Conservation (phyloP, 2,113 vertebrate species). For the Galeopterus variegatus region DNA sequence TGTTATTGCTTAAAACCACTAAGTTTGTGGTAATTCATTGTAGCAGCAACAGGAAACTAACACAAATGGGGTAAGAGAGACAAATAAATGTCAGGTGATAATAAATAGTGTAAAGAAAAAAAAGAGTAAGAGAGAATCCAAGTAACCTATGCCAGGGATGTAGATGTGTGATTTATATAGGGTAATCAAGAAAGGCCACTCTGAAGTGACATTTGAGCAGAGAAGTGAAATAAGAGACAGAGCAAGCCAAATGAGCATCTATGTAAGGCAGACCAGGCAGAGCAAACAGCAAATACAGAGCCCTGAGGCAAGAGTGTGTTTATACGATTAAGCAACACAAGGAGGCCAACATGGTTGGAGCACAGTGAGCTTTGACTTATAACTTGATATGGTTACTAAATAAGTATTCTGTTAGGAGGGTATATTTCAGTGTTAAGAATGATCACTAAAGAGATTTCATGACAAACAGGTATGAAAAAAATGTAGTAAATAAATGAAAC, state of each 20-base stretch:
- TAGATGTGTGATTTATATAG: neutral
- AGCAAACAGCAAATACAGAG: neutral
- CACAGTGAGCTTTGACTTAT: neutral
- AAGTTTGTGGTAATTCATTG: neutral
- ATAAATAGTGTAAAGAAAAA: neutral
- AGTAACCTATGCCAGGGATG: neutral
- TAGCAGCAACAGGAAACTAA: neutral
- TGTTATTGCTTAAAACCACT: neutral
- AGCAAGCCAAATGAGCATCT: neutral
- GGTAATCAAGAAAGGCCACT: neutral
- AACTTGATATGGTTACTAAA: neutral
- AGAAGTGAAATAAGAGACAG: constrained; percentile 17
- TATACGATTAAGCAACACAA: neutral
- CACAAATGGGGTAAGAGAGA: neutral
- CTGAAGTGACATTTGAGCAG: constrained; percentile 28
- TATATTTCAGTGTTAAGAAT: neutral
- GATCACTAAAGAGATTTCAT: constrained; percentile 14
- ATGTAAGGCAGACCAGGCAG: neutral
- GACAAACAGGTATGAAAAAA: neutral
- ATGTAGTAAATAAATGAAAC: constrained; percentile 33
- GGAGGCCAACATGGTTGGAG: neutral
- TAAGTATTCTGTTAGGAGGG: neutral
- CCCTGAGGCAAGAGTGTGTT: neutral
- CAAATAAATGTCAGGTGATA: neutral
- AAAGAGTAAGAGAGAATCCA: neutral